Conservation (phyloP, 1,140 invertebrate genomes). For the Papilio machaon region DNA sequence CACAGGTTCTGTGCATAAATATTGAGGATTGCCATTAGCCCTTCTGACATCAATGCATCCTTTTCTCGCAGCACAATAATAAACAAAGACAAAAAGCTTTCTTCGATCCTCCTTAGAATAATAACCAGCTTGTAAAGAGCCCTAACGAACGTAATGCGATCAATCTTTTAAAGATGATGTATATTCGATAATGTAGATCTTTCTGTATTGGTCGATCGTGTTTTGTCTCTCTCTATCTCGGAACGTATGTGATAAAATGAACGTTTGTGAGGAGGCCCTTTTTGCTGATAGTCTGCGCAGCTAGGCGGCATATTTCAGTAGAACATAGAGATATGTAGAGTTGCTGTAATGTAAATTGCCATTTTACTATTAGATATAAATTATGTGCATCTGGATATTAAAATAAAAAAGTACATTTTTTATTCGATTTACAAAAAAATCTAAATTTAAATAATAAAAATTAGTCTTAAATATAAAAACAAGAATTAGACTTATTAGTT, state of each 20-base stretch:
- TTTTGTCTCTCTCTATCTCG: slow-evolving; percentile 59
- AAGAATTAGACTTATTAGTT: not conserved
- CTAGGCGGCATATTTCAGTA: slow-evolving; percentile 78
- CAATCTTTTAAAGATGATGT: slow-evolving; percentile 49
- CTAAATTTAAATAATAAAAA: slow-evolving; percentile 16
- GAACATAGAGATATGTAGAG: slow-evolving; percentile 54
- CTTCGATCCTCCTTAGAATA: slow-evolving; percentile 56
- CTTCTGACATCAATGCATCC: slow-evolving; percentile 46
- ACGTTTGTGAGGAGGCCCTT: slow-evolving; percentile 73
- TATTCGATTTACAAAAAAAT: not conserved
- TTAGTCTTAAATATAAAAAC: not conserved
- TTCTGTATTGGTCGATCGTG: slow-evolving; percentile 45
- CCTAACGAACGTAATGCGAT: slow-evolving; percentile 42
- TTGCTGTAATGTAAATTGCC: slow-evolving; percentile 18
- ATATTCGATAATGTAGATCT: slow-evolving; percentile 49
- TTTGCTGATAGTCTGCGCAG: slow-evolving; percentile 79
- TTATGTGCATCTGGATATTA: not conserved
- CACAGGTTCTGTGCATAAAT: slow-evolving; percentile 54
- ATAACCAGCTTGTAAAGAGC: slow-evolving; percentile 54
- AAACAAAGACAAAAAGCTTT: slow-evolving; percentile 75
- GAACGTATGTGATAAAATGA: slow-evolving; percentile 76
- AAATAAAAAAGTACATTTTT: no score
- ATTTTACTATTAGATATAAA: slow-evolving; percentile 6
- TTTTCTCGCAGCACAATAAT: slow-evolving; percentile 61
- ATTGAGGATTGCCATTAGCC: slow-evolving; percentile 55